Evolutionary conservation across 2,797 vertebrate species (phyloP).

Genomic region (Pseudotriccus pelzelni): DNA sequence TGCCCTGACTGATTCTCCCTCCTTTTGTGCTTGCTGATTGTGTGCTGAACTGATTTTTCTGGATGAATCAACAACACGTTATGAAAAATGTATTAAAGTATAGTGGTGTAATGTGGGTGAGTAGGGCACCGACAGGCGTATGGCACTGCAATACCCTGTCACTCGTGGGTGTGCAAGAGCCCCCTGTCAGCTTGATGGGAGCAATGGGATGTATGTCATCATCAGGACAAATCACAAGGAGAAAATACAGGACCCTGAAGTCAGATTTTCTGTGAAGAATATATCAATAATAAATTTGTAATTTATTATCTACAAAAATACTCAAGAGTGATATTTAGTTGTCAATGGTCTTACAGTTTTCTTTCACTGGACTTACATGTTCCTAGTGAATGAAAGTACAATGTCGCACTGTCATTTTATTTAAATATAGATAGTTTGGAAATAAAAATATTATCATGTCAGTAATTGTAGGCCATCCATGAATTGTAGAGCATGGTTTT

Average conservation of each 20-base stretch:
- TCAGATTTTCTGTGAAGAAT: background rate
- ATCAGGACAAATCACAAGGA: background rate
- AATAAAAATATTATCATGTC: background rate
- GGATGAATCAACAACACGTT: background rate
- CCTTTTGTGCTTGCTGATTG: background rate
- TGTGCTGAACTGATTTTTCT: conserved; percentile 18
- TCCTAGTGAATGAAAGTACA: background rate
- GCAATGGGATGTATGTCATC: background rate
- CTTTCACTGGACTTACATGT: background rate
- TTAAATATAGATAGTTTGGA: background rate
- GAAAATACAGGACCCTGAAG: background rate
- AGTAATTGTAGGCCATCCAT: background rate
- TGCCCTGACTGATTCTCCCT: background rate
- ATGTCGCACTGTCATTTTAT: background rate
- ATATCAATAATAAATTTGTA: background rate
- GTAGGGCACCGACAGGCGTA: conserved; percentile 15
- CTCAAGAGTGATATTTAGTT: background rate
- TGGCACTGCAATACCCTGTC: background rate
- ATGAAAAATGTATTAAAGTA: conserved; percentile 17
- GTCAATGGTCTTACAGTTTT: background rate
- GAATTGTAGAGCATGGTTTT: background rate
- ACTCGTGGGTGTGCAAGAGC: background rate
- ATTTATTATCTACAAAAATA: background rate
- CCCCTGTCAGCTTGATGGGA: background rate
- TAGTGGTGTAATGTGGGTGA: conserved; percentile 26